Percentiles rank a stretch among this genome's conserved stretches.
phyloP scores from a whole-genome alignment of 30 jellyfish, hydroid and myxozoan genomes.

The Pseudorhiza aurosa region DNA sequence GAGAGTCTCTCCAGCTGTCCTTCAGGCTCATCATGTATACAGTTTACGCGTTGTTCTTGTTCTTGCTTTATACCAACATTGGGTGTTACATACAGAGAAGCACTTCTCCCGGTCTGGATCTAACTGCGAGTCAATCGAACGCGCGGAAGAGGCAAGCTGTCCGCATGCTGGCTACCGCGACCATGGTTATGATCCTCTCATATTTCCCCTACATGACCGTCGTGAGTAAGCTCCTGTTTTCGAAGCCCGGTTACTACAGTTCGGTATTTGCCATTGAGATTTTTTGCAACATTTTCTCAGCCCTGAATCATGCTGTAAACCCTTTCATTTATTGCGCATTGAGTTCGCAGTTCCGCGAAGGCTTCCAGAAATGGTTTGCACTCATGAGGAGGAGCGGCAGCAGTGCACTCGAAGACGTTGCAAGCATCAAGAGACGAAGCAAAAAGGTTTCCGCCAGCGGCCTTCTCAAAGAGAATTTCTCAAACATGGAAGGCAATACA shows the following conservation, averaged over 20 bases:
- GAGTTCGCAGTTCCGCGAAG: constrained; percentile 67
- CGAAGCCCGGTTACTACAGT: constrained; percentile 68
- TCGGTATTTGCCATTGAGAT: constrained; percentile 58
- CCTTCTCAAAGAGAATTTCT: background rate
- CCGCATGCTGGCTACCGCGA: constrained; percentile 62
- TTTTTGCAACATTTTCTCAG: constrained; percentile 15
- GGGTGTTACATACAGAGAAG: constrained; percentile 3
- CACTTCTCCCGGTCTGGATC: constrained; percentile 36
- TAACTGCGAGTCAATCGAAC: constrained; percentile 3
- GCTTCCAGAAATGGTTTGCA: constrained; percentile 19
- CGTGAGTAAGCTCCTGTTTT: constrained; percentile 40
- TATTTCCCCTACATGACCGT: constrained; percentile 62
- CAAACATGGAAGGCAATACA: background rate
- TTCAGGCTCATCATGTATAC: constrained; percentile 32
- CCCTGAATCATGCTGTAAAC: constrained; percentile 45
- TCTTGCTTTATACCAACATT: constrained; percentile 38
- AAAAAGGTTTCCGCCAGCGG: background rate
- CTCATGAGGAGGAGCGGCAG: background rate
- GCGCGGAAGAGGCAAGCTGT: constrained; percentile 69
- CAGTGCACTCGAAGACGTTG: background rate
- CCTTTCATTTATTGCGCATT: constrained; percentile 73
- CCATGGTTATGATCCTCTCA: constrained; percentile 38
- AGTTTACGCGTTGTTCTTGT: constrained; percentile 33
- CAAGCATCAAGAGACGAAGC: background rate
- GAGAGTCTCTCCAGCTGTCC: constrained; percentile 48